Conservation (phyloP, 1,140 invertebrate genomes). For the Panonychus citri region DNA sequence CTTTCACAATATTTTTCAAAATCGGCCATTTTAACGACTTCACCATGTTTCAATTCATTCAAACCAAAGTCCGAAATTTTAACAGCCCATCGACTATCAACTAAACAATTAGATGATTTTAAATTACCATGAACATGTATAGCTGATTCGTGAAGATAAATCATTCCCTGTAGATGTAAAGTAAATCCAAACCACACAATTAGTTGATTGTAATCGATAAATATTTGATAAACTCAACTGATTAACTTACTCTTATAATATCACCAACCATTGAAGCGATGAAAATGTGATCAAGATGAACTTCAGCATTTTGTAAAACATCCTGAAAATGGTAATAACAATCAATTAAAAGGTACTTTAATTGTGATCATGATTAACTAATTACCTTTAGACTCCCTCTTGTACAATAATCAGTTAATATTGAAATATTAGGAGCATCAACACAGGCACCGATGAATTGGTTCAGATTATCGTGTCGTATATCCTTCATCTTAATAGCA, state of each 20-base stretch:
- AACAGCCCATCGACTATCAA: conserved; percentile 80
- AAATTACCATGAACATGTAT: conserved; percentile 81
- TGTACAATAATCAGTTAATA: conserved; percentile 83
- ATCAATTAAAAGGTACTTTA: neutral
- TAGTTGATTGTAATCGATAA: neutral
- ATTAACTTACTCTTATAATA: neutral
- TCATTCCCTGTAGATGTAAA: conserved; percentile 35
- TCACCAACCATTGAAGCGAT: conserved; percentile 36
- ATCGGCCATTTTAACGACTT: conserved; percentile 30
- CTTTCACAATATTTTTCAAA: neutral
- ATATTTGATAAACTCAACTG: neutral
- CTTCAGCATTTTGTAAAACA: conserved; percentile 78
- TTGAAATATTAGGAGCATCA: conserved; percentile 35
- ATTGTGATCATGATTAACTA: neutral
- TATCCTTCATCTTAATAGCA: conserved; percentile 37
- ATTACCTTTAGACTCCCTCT: conserved; percentile 51
- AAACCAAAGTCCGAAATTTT: conserved; percentile 84
- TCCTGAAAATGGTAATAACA: conserved; percentile 31
- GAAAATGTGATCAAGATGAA: conserved; percentile 83
- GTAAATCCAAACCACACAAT: neutral
- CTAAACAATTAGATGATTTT: conserved; percentile 76
- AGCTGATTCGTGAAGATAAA: conserved; percentile 68
- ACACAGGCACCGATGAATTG: conserved; percentile 66
- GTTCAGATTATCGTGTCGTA: conserved; percentile 85
- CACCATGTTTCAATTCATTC: conserved; percentile 33